Percentiles rank a stretch among this genome's conserved stretches.
Conservation (phyloP, 2,888 invertebrate genomes). For the Eilema caniola region DNA sequence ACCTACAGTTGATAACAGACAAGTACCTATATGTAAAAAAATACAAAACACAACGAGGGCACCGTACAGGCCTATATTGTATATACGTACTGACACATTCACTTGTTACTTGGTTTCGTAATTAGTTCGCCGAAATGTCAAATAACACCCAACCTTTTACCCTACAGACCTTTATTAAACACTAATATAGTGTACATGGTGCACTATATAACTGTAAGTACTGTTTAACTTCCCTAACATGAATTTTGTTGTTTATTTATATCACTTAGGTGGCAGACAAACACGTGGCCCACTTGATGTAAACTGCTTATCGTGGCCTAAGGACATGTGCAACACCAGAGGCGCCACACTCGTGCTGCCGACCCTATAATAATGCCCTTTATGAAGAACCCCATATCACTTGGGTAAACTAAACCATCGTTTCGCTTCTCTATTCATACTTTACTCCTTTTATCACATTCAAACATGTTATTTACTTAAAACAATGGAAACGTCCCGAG, state of each 20-base stretch:
- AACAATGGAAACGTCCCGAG: no score
- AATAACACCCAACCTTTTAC: neutral
- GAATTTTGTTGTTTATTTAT: neutral
- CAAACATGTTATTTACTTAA: no score
- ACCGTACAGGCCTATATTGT: neutral
- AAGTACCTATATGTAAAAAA: neutral
- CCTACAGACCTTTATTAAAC: neutral
- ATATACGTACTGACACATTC: neutral
- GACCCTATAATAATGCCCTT: no score
- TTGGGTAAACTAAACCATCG: no score
- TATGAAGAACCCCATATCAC: no score
- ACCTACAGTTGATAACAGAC: constrained; percentile 11
- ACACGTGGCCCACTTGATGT: no score
- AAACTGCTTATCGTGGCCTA: no score
- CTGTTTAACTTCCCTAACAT: neutral
- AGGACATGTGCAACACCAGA: no score
- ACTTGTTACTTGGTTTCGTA: neutral
- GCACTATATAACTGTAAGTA: neutral
- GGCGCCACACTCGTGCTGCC: no score
- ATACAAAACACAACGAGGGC: neutral
- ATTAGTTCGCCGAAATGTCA: neutral
- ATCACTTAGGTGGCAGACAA: no score
- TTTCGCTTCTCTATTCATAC: no score
- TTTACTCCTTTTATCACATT: no score
- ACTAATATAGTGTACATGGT: neutral